Conservation (phyloP, 1,140 invertebrate species). For the Dryas iulia region DNA sequence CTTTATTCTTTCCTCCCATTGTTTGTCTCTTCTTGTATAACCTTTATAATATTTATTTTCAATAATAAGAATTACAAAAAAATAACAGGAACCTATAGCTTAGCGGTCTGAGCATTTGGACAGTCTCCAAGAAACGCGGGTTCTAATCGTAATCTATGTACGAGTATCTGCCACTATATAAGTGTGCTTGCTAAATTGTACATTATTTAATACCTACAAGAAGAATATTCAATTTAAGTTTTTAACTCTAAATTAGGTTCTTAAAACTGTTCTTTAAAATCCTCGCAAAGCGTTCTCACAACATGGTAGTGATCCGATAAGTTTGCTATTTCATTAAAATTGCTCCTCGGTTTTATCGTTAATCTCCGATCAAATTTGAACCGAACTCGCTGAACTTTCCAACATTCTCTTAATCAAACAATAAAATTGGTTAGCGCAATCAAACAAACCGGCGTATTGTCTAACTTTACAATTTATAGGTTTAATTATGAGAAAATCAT, state of each 20-base stretch:
- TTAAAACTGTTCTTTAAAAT: constrained; percentile 18
- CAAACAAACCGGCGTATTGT: constrained; percentile 9
- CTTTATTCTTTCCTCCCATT: no score
- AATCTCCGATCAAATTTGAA: constrained; percentile 18
- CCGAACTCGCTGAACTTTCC: constrained; percentile 15
- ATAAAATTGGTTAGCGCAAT: constrained; percentile 13
- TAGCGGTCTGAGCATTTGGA: no score
- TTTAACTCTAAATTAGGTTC: neutral
- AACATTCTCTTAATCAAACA: constrained; percentile 6
- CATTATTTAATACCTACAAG: no score
- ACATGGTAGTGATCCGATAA: constrained; percentile 7
- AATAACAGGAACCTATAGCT: no score
- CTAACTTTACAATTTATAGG: constrained; percentile 14
- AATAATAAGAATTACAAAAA: no score
- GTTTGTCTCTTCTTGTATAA: no score
- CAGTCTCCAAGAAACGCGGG: no score
- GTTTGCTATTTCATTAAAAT: constrained; percentile 28
- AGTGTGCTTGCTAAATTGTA: no score
- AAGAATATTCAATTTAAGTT: neutral
- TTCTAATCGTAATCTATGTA: no score
- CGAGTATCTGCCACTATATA: no score
- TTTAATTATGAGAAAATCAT: constrained; percentile 1
- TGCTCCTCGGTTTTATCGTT: constrained; percentile 16
- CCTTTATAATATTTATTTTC: no score
- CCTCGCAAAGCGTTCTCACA: neutral